phyloP scores from a whole-genome alignment of 2,888 invertebrate genomes.

The Athetis lepigone region DNA sequence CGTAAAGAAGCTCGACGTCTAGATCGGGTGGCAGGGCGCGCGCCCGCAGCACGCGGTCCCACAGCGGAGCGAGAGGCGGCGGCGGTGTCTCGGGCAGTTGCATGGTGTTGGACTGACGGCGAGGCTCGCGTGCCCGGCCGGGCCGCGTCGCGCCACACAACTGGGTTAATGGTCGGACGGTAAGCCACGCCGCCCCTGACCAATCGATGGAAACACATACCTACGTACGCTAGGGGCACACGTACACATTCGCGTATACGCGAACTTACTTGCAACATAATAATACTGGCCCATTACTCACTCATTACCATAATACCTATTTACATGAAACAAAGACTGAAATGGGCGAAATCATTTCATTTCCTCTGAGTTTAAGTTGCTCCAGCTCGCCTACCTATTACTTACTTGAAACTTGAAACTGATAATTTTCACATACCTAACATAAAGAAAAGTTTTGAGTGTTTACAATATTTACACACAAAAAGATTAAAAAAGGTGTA shows the following conservation, averaged over 20 bases:
- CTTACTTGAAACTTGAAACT: conserved; percentile 14
- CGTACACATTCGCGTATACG: conserved; percentile 51
- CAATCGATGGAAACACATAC: conserved; percentile 85
- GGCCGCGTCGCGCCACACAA: conserved; percentile 86
- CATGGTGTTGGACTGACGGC: conserved; percentile 80
- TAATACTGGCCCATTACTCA: conserved; percentile 34
- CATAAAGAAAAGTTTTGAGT: conserved; percentile 10
- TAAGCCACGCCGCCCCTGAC: conserved; percentile 86
- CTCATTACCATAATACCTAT: conserved; percentile 44
- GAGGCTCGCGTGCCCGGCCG: conserved; percentile 83
- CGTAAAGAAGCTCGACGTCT: conserved; percentile 92
- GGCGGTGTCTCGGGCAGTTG: conserved; percentile 87
- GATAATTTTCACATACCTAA: conserved; percentile 29
- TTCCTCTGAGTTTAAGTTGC: conserved; percentile 27
- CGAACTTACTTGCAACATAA: conserved; percentile 36
- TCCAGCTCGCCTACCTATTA: conserved; percentile 5
- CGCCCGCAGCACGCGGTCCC: conserved; percentile 95
- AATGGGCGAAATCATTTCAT: conserved; percentile 32
- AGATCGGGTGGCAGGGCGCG: conserved; percentile 93
- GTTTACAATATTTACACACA: background rate
- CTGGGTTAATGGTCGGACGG: conserved; percentile 90
- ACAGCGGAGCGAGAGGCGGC: conserved; percentile 93
- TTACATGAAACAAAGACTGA: conserved; percentile 40
- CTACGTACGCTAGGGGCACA: conserved; percentile 53
- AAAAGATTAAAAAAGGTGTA: too few species aligned